Base-by-base conservation (phyloP, 2,113 vertebrate species). In the Ramphastos sulfuratus region DNA sequence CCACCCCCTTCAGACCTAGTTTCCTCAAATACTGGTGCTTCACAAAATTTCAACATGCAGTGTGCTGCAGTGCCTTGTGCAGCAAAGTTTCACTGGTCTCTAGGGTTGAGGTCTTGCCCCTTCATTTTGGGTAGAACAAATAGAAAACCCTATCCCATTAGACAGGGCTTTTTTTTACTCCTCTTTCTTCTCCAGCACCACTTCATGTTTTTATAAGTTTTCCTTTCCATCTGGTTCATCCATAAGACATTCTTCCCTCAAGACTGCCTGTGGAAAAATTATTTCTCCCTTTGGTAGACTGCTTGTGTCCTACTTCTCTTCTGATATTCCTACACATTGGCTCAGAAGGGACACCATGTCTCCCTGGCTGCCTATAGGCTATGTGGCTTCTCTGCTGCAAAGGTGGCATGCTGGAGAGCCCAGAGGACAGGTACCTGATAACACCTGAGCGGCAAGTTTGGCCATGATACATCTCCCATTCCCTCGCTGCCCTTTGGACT, bases 331-430 rank as follows among this genome's bases (percentile, higher is more conserved):
- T 12, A 0, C 27, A 4, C 23, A 0, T 2, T 44, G 16, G 2
- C 24, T 12, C 11, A 72, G 75, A 59, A 55, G 64, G 55, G 20
- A 4, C 12, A 1, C 1, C 0, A 1, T 9, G 12, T 44, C 48
- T 61, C 21, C 9, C n/a, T 24, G 55, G 0, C n/a, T 28, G 71
- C 8, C 37, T 16, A 0, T 33, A 66, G 30, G 39, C 5, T 14
- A 0, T 3, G 21, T 10, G 16, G 8, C 23, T 78, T 30, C 15
- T 25, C 33, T 2, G 0, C 55, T 17, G 12, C 46, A 28, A n/a
- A 20, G 46, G 44, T 0, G 1, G 14, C 2, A 2, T 2, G 8
- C 20, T 3, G 4, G 13, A 33, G 46, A 31, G 39, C 3, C 0
- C 24, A 48, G 27, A 15, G 3, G 10, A 48, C 23, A 24, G 10